Conservation (phyloP, 1,140 invertebrate genomes). For the Hormaphis cornu region DNA sequence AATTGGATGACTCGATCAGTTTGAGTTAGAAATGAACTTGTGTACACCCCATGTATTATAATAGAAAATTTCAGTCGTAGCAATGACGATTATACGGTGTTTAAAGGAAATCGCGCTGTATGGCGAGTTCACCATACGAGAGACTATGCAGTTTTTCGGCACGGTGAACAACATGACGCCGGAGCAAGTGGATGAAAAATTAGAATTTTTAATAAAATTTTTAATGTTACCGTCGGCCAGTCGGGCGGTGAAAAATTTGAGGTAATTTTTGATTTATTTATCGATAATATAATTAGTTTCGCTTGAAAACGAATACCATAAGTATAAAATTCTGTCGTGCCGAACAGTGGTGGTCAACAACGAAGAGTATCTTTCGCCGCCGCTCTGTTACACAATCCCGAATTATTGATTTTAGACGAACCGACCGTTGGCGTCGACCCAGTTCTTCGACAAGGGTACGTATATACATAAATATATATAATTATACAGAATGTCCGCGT, state of each 20-base stretch:
- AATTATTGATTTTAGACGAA: slow-evolving; percentile 84
- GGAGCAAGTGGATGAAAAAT: slow-evolving; percentile 64
- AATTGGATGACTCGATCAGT: too few species aligned
- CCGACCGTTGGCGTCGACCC: slow-evolving; percentile 89
- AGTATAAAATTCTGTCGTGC: not conserved
- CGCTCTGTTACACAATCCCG: slow-evolving; percentile 76
- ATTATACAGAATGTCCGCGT: not conserved
- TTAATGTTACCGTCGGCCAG: slow-evolving; percentile 76
- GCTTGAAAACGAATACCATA: too few species aligned
- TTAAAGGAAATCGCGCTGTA: slow-evolving; percentile 86
- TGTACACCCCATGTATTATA: too few species aligned
- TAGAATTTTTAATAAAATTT: slow-evolving; percentile 81
- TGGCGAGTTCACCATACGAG: slow-evolving; percentile 86
- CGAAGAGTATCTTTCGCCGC: slow-evolving; percentile 77
- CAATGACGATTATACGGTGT: too few species aligned
- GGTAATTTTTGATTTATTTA: slow-evolving; percentile 46
- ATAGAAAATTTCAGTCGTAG: too few species aligned
- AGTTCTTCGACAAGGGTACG: slow-evolving; percentile 70
- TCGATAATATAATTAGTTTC: not conserved
- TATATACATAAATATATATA: slow-evolving; percentile 17
- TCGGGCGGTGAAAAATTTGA: slow-evolving; percentile 78
- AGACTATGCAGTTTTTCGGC: slow-evolving; percentile 95
- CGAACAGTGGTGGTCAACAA: slow-evolving; percentile 77
- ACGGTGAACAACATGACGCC: slow-evolving; percentile 86
- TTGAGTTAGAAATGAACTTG: too few species aligned